A percentile compares a stretch with the other conserved stretches of the same genome.
phyloP scores from a whole-genome alignment of 2,888 invertebrate genomes.

The Drosophila mimetica region DNA sequence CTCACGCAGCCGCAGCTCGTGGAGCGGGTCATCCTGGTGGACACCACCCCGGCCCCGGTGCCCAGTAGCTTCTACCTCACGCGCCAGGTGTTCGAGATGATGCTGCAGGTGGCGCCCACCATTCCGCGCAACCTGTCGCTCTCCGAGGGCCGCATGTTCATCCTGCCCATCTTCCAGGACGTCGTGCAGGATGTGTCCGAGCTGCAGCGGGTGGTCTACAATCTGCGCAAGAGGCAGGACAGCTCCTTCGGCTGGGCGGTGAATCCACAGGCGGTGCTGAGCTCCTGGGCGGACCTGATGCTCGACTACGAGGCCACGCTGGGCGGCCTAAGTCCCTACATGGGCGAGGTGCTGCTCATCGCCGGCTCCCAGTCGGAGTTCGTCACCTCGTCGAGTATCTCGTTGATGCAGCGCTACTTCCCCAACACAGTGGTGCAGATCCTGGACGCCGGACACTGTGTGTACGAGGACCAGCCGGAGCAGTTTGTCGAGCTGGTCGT shows the following conservation, averaged over 20 bases:
- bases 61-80: constrained; percentile 5
- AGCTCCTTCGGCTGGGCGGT: constrained; percentile 34
- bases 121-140: constrained; percentile 32
- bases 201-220: constrained; percentile 7
- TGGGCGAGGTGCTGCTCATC: constrained; percentile 45
- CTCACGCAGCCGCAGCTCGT: constrained; percentile 43
- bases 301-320: constrained; percentile 33
- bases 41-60: constrained; percentile 42
- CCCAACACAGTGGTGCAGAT: constrained; percentile 39
- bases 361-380: constrained; percentile 12
- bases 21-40: constrained; percentile 45
- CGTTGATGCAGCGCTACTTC: constrained; percentile 38
- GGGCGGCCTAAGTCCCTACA: constrained; percentile 28
- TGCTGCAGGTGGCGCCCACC: constrained; percentile 7
- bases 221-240: constrained; percentile 23
- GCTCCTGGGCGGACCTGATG: constrained; percentile 33
- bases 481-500: constrained; percentile 34
- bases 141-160: constrained; percentile 17
- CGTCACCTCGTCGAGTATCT: constrained; percentile 18
- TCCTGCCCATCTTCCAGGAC: constrained; percentile 9
- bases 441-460: constrained; percentile 34
- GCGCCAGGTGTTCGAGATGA: constrained; percentile 30
- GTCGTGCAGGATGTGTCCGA: constrained; percentile 1
- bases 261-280: constrained; percentile 43
- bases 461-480: constrained; percentile 30